Conservation (phyloP, 2,113 vertebrate species). For the Catharus minimus region DNA sequence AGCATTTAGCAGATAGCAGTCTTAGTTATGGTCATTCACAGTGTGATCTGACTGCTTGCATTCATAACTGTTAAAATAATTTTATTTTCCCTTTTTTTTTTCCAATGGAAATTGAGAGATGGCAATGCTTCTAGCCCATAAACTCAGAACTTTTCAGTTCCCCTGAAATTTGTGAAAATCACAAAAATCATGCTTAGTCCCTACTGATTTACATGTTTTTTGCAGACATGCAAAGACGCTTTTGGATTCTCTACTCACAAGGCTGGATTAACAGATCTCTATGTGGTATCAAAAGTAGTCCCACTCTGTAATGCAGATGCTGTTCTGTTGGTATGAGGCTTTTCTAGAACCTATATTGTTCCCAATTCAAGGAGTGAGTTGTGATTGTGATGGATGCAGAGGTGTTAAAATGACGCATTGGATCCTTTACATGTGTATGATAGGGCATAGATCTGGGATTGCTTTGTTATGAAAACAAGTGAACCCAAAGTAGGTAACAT, state of each 20-base stretch:
- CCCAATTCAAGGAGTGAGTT: not conserved
- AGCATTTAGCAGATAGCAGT: not conserved
- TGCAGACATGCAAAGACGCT: not conserved
- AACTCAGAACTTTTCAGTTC: not conserved
- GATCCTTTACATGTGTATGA: not conserved
- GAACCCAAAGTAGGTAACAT: not conserved
- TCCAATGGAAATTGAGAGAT: not conserved
- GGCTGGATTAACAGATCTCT: not conserved
- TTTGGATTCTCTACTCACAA: not conserved
- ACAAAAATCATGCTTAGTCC: not conserved
- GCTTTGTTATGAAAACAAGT: not conserved
- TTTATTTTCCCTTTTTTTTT: not conserved
- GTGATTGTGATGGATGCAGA: not conserved
- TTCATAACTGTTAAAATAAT: not conserved
- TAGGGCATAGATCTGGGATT: not conserved
- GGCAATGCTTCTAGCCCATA: not conserved
- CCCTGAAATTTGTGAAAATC: not conserved
- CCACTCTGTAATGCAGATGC: not conserved
- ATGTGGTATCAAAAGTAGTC: not conserved
- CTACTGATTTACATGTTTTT: not conserved
- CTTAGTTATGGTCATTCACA: not conserved
- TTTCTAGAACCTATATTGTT: not conserved
- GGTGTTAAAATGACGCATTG: not conserved
- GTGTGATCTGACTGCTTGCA: not conserved
- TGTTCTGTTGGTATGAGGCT: not conserved